Conservation (phyloP, 53 echinoderm and acorn worm species). For the Arbacia lixula region DNA sequence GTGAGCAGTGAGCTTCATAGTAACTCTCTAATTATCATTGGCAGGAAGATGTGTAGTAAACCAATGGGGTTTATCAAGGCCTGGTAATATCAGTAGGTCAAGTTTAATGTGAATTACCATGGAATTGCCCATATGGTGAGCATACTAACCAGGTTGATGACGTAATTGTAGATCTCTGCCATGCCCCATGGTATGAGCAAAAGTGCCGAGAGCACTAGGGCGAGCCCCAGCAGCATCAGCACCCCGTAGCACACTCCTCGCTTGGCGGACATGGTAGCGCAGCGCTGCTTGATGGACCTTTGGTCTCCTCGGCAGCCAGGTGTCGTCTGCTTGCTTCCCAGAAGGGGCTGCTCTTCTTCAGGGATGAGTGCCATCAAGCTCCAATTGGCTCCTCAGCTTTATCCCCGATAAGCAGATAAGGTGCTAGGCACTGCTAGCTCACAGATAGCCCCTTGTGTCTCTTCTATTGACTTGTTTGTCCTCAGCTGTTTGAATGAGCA, state of each 20-base stretch:
- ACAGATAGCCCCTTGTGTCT: too few species aligned
- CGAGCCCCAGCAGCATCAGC: slow-evolving; percentile 9
- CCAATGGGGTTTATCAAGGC: too few species aligned
- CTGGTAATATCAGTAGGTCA: too few species aligned
- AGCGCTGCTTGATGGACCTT: neutral
- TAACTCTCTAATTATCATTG: too few species aligned
- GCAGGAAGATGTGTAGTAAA: too few species aligned
- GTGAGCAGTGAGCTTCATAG: too few species aligned
- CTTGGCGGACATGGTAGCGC: slow-evolving; percentile 21
- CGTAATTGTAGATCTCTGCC: slow-evolving; percentile 32
- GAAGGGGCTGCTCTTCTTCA: neutral
- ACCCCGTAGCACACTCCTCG: slow-evolving; percentile 20
- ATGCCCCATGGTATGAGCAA: slow-evolving; percentile 5
- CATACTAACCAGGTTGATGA: slow-evolving; percentile 30
- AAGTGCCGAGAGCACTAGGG: neutral
- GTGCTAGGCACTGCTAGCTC: too few species aligned
- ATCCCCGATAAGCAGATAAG: too few species aligned
- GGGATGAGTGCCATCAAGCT: neutral
- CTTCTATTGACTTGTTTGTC: too few species aligned
- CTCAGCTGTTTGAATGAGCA: too few species aligned
- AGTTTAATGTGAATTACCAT: too few species aligned
- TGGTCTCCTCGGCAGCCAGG: neutral
- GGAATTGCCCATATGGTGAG: neutral
- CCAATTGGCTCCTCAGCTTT: too few species aligned
- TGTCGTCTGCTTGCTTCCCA: neutral